These are phyloP conservation scores for Salminus brasiliensis DNA, from an alignment of 2,113 vertebrate genomes.

Conservation along the genomic window DNA sequence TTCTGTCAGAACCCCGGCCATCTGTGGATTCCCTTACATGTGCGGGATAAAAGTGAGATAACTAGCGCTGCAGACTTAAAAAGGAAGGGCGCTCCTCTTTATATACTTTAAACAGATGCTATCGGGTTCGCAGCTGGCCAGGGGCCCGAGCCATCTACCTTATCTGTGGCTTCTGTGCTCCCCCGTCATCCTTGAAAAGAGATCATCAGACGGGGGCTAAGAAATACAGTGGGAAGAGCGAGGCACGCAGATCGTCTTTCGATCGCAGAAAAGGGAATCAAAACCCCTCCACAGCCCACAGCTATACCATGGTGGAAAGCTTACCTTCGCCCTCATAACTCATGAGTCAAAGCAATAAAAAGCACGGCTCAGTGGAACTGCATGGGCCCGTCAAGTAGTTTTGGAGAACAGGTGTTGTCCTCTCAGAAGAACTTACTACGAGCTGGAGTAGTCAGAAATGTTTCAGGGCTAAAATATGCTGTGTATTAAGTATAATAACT, in stretches of 20 bases:
- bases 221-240: conserved; percentile 45
- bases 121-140: conserved; percentile 72
- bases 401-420: conserved; percentile 45
- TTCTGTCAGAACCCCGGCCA: conserved; percentile 64
- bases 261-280: conserved; percentile 39
- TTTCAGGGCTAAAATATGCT: neutral
- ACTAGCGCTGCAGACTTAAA: conserved; percentile 64
- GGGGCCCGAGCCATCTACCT: conserved; percentile 61
- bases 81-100: conserved; percentile 59
- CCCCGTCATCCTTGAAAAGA: conserved; percentile 63
- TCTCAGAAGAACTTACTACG: conserved; percentile 11
- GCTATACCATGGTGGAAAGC: conserved; percentile 34
- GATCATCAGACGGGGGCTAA: conserved; percentile 60
- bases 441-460: neutral
- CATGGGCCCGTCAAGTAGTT: conserved; percentile 31
- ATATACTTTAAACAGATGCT: conserved; percentile 74
- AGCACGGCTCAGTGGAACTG: conserved; percentile 31
- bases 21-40: conserved; percentile 66
- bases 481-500: no score
- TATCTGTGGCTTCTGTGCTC: conserved; percentile 64
- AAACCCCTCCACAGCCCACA: conserved; percentile 48
- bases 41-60: conserved; percentile 64
- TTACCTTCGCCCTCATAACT: conserved; percentile 48
- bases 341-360: conserved; percentile 44
- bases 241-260: conserved; percentile 45